Conservation (phyloP, 2,888 invertebrate genomes). For the Aricia artaxerxes region DNA sequence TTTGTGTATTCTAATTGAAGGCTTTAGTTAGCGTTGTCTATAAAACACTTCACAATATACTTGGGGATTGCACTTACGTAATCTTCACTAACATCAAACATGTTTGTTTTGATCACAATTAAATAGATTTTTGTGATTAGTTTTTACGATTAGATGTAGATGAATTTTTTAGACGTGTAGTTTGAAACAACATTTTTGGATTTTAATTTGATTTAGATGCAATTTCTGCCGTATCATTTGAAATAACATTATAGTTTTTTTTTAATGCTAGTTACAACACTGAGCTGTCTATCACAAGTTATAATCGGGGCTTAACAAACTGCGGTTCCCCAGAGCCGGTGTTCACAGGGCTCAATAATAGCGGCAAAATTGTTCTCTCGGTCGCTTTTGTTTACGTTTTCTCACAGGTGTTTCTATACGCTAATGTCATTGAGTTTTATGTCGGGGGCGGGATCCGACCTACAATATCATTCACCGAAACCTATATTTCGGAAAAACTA, state of each 20-base stretch:
- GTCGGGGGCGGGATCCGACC: slow-evolving; percentile 75
- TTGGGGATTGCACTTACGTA: neutral
- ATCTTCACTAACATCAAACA: neutral
- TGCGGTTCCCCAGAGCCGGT: slow-evolving; percentile 14
- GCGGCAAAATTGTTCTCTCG: slow-evolving; percentile 45
- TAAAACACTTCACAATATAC: neutral
- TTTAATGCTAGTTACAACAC: neutral
- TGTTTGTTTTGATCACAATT: slow-evolving; percentile 8
- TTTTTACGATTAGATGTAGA: neutral
- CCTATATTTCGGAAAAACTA: neutral
- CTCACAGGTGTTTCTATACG: slow-evolving; percentile 73
- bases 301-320: neutral
- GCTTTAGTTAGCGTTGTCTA: neutral
- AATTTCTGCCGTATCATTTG: neutral
- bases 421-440: slow-evolving; percentile 71
- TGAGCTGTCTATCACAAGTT: neutral
- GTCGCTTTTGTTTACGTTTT: slow-evolving; percentile 68
- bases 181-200: neutral
- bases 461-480: slow-evolving; percentile 55
- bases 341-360: slow-evolving; percentile 40
- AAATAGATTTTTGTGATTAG: neutral
- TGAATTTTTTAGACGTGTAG: neutral
- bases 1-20: neutral
- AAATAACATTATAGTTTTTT: neutral
- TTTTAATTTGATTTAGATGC: neutral